A percentile compares a stretch with the other conserved stretches of the same genome.
These are phyloP conservation scores for Oikopleura dioica DNA, from an alignment of 23 tunicate species.

Conservation along the genomic window DNA sequence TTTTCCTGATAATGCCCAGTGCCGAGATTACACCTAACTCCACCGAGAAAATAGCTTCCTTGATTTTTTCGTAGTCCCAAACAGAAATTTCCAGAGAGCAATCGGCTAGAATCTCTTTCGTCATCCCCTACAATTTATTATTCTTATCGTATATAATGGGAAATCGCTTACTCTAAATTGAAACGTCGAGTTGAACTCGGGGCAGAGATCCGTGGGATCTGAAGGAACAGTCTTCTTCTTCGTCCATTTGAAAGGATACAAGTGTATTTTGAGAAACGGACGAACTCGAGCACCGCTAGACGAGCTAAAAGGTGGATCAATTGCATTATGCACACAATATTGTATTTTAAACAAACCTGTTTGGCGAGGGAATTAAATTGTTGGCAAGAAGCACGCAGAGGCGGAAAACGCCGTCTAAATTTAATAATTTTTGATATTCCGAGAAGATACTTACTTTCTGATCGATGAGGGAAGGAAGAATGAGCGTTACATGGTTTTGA, in stretches of 20 bases:
- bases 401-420: too few relatives aligned
- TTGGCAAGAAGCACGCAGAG: too few relatives aligned
- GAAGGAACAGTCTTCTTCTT: not conserved
- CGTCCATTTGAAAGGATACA: not conserved
- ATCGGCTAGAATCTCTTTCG: not conserved
- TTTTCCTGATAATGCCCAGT: not conserved
- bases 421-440: too few relatives aligned
- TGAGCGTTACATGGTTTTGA: too few relatives aligned
- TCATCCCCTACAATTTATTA: not conserved
- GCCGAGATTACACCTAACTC: not conserved
- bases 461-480: too few relatives aligned
- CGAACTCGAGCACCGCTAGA: not conserved
- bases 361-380: not conserved
- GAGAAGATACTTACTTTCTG: too few relatives aligned
- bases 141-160: too few relatives aligned
- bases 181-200: not conserved
- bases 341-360: not conserved
- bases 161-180: conserved; percentile 3
- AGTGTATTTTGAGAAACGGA: not conserved
- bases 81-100: conserved; percentile 10
- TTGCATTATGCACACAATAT: too few relatives aligned
- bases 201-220: not conserved
- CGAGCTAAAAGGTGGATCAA: too few relatives aligned
- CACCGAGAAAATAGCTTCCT: conserved; percentile 8
- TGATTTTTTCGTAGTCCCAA: not conserved